Evolutionary conservation across 2,888 invertebrate genomes (phyloP).

Genomic region (Parnassius apollo): DNA sequence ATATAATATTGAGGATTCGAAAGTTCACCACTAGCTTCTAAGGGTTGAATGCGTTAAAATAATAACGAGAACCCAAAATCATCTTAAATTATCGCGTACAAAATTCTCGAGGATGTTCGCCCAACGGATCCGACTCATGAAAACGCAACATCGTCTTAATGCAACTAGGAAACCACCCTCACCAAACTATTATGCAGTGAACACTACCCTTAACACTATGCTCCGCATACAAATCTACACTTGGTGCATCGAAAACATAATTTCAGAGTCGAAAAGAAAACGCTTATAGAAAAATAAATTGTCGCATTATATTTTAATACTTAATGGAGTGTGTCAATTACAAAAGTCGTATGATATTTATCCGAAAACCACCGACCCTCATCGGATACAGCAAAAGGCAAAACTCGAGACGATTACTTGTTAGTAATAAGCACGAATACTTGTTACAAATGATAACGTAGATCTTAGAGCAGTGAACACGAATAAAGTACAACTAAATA

Average conservation of each 20-base stretch:
- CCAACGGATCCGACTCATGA: neutral
- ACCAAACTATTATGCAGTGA: conserved; percentile 38
- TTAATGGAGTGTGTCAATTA: conserved; percentile 55
- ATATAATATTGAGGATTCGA: conserved; percentile 16
- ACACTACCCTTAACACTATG: conserved; percentile 49
- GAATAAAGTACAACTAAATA: neutral
- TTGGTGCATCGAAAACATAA: conserved; percentile 53
- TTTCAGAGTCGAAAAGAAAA: conserved; percentile 50
- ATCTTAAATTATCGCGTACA: conserved; percentile 52
- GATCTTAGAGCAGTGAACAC: neutral
- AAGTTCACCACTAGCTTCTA: conserved; percentile 2
- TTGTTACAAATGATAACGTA: neutral
- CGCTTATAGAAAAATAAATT: conserved; percentile 68
- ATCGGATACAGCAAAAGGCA: conserved; percentile 19
- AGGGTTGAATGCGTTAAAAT: conserved; percentile 6
- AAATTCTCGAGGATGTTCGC: conserved; percentile 48
- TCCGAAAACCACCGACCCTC: neutral
- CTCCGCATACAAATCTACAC: conserved; percentile 59
- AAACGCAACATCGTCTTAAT: neutral
- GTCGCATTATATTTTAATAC: conserved; percentile 52
- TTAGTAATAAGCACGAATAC: conserved; percentile 6
- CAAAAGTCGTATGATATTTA: conserved; percentile 16
- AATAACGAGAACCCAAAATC: conserved; percentile 41
- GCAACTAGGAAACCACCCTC: conserved; percentile 48
- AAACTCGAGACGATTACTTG: conserved; percentile 23